Base-by-base conservation (phyloP, 2,797 vertebrate species). In the Tragelaphus oryx region DNA sequence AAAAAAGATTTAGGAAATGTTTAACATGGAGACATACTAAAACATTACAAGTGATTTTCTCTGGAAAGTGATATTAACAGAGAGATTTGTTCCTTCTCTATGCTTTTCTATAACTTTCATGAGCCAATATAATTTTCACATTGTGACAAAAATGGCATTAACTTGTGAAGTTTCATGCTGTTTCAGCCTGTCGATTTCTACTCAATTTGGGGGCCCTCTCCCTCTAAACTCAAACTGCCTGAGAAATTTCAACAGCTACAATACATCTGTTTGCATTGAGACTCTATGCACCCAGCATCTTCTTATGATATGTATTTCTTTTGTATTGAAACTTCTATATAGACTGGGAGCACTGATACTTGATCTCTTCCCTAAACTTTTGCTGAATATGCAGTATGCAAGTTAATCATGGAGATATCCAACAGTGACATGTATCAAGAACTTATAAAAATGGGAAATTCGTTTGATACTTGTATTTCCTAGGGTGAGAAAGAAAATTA, bases 401-500 rank as follows among this genome's bases (percentile, higher is more conserved):
- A 89, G 57, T 48, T 71, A 93, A 91, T 81, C 80, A 89, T 20
- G 48, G 22, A 37, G 74, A 74, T 89, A 84, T 8, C 30, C 26
- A 62, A 76, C 9, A 74, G 71, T 5, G 2, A 62, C 24, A 17
- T 59, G 41, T 59, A 94, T 74, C 79, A 84, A 26, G 86, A 94
- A 89, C 76, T 76, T 87, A 89, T 3, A 9, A 86, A 95, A 95
- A 92, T 84, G 79, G 80, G 20, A 94, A 91, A 54, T 84, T 94
- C 17, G 37, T 55, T 76, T 88, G 48, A 78, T 94, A 52, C 30
- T 93, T 91, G 91, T 89, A 76, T 85, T 96, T 93, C 93, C 71
- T 95, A 94, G 71, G 33, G 33, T 95, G 26, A 91, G 94, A 97
- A 95, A 84, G 46, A 96, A 37, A 95, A 96, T 94, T 93, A 92